Evolutionary conservation across 1,140 invertebrate genomes (phyloP), one percentile per base, ranked within the genome.

Genomic region (Cherax destructor): DNA sequence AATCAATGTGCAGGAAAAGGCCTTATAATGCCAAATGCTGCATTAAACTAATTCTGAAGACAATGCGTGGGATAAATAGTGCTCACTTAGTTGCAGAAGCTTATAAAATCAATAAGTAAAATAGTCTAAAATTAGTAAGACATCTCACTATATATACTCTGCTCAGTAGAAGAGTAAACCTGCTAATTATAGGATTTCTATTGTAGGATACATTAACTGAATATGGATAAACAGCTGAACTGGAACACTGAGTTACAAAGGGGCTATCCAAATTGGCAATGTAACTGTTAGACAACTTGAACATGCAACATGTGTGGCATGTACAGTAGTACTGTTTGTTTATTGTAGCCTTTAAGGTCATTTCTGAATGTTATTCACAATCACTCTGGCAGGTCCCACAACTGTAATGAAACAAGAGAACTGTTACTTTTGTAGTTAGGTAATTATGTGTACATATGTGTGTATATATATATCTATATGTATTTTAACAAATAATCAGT

Each of bases 331-430:
- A 52, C 24, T 1, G 30, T 30, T 41, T 74, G 6, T 9, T 74
- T 83, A 9, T 56, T n/a, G 18, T 24, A 72, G 50, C n/a, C 69
- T 76, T 59, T 47, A 47, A n/a, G 59, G 30, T 49, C 30, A 59
- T 24, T 77, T 77, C 13, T 83, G 49, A 24, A 74, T 61, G 79
- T 21, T 69, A 7, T 72, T 65, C 74, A 88, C 79, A 88, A 65
- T 88, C 87, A 80, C 87, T 88, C 79, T 88, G 87, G 78, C 87
- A 21, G 87, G 87, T 52, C 87, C 87, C 49, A 79, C 47, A 83
- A 83, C 87, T 88, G 79, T 13, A 83, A 83, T 49, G 24, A 88
- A 88, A 72, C 74, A 30, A 9, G 9, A 88, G 30, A 41, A 41
- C 2, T 41, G 30, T 50, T 24, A 16, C 11, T 78, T 24, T 72